These are phyloP conservation scores for Ptilorrhoa leucosticta DNA, from an alignment of 2,113 vertebrate genomes.

Conservation along the genomic window DNA sequence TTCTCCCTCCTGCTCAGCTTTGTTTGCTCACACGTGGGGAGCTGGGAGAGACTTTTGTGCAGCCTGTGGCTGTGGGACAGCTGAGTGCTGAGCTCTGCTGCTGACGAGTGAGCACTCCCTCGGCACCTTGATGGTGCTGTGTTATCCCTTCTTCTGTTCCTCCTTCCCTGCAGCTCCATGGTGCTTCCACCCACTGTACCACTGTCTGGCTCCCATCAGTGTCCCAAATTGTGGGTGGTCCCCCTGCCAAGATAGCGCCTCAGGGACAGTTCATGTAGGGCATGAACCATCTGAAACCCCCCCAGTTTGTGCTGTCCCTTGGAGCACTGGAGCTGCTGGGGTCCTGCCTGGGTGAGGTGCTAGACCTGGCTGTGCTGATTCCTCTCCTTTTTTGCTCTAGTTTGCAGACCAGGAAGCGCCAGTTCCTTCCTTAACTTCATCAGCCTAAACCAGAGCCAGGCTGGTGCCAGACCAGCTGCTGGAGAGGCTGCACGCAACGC, in stretches of 20 bases:
- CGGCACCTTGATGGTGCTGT: accelerated
- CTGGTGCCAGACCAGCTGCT: background rate
- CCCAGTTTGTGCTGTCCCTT: background rate
- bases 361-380: background rate
- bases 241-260: background rate
- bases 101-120: background rate
- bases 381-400: conserved; percentile 12
- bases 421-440: conserved; percentile 35
- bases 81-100: background rate
- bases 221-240: background rate
- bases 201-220: background rate
- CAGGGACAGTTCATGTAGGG: background rate
- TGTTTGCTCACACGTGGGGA: background rate
- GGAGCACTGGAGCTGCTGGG: background rate
- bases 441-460: conserved; percentile 55
- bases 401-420: conserved; percentile 54
- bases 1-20: background rate
- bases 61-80: background rate
- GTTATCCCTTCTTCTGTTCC: background rate
- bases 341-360: background rate
- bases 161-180: background rate
- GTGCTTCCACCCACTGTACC: background rate
- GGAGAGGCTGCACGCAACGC: background rate
- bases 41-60: background rate
- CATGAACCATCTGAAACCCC: background rate